Base-by-base conservation (phyloP, 2,888 invertebrate species). In the Pilophorus perplexus region DNA sequence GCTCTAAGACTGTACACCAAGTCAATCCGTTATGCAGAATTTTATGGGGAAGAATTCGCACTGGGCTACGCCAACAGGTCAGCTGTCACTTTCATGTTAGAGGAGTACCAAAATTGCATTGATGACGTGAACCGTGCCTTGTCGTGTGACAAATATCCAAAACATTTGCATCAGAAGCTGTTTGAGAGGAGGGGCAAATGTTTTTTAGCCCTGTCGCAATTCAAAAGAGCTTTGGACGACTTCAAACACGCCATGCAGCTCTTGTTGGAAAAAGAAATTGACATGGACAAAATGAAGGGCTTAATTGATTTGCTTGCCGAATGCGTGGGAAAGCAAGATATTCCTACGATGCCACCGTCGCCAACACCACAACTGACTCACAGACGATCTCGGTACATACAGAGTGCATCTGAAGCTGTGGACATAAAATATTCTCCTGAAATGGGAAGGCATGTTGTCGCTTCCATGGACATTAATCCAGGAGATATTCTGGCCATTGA, bases 401-500 rank as follows among this genome's bases (percentile, higher is more conserved):
- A 82, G 27, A 83, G 84, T 74, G 86, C 89, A 23, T 84, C 85
- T 20, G 78, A 82, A 55, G 84, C 85, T 70, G 74, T 90, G 28
- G 78, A 80, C 73, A 79, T 89, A 64, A 77, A 81, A n/a, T 80
- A 80, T 67, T 80, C 78, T 27, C 72, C 81, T 12, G 66, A 70
- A 50, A 71, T 84, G 77, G 92, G 92, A 0, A 81, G 91, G 46
- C 86, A 85, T 75, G 79, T 93, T 3, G 78, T 86, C 59, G 87
- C 90, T 1, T 82, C 80, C 16, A 80, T 82, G 67, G 82, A 87
- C 74, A 84, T 91, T 67, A 75, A 79, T 71, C 84, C 88, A 0
- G 90, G 82, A 12, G 90, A 93, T 75, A 78, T 92, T 5, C 75
- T 95, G 37, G 85, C 84, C 1, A 79, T 87, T 48, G 95, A 95